Evolutionary conservation across 2,113 vertebrate species (phyloP), one percentile per base, ranked within the genome.

Genomic region (Poicephalus meyeri): DNA sequence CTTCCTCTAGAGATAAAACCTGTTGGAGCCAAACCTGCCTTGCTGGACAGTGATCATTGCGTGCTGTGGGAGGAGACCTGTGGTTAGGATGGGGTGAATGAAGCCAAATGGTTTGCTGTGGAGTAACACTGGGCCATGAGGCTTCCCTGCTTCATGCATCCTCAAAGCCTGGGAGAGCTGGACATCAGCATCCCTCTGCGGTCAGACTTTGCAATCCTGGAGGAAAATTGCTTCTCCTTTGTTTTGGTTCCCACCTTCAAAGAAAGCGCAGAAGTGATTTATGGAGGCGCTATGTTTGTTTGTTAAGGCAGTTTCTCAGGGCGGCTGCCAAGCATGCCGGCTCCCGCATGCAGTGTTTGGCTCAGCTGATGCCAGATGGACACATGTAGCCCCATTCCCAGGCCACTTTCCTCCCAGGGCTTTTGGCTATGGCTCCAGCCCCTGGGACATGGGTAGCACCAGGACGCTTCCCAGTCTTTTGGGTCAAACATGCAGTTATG

Each of bases 1-100:
- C 46, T n/a, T 91, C 91, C 82, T 89, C 79, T 94, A 94, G 92
- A 94, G 72, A 96, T 97, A 96, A 97, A 97, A 93, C 65, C 65
- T 4, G 56, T 88, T 96, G 96, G 86, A 94, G 86, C 72, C 88
- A 88, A 78, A 55, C 24, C 50, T 80, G 71, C 39, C 39, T 80
- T 3, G 5, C 28, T 4, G 1, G 33, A 52, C 70, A 69, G 87
- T 86, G 79, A 1, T 96, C 49, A 33, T 39, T 94, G 68, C 0
- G 4, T 0, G 10, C 21, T 1, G 2, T 7, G 44, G 11, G 0
- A 1, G 26, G 56, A 35, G 21, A 39, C 5, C 6, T 4, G 7
- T 52, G 61, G 39, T 3, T 1, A 0, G 46, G 19, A 19, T 16
- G 47, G 16, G 44, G 16, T 7, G 19, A 49, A 37, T 46, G 44